phyloP scores from a whole-genome alignment of 2,113 vertebrate genomes.

The Tichodroma muraria region DNA sequence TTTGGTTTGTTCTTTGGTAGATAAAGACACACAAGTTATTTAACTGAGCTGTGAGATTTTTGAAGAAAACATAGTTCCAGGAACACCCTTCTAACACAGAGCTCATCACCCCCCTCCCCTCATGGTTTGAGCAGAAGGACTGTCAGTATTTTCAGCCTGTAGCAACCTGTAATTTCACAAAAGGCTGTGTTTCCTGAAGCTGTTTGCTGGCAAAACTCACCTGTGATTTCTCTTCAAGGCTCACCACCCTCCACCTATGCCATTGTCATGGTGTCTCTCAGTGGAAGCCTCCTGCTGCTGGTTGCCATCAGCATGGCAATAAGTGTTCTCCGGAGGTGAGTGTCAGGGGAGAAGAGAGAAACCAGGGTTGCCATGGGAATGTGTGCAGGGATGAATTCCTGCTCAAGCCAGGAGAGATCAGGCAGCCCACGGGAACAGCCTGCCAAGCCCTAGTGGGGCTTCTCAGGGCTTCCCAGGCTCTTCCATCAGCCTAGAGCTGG shows the following conservation, averaged over 20 bases:
- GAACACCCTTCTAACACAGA: background rate
- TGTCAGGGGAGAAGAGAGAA: background rate
- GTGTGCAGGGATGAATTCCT: background rate
- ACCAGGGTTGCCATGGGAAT: background rate
- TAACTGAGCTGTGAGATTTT: background rate
- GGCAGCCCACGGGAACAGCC: background rate
- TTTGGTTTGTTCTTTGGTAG: background rate
- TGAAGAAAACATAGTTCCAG: background rate
- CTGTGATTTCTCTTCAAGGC: background rate
- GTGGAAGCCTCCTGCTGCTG: conserved; percentile 41
- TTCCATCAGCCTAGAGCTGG: background rate
- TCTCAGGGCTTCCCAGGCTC: background rate
- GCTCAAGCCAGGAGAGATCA: background rate
- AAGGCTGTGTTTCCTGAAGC: background rate
- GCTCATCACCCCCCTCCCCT: background rate
- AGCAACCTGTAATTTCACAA: background rate
- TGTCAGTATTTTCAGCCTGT: background rate
- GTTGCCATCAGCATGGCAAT: background rate
- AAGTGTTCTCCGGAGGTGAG: conserved; percentile 19
- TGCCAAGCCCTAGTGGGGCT: background rate
- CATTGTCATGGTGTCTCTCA: conserved; percentile 52
- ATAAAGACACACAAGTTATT: background rate
- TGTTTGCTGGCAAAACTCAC: background rate
- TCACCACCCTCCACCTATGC: background rate
- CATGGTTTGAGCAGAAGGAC: background rate